These are phyloP conservation scores for Oreamnos americanus DNA, from an alignment of 2,113 vertebrate genomes.

Conservation along the genomic window DNA sequence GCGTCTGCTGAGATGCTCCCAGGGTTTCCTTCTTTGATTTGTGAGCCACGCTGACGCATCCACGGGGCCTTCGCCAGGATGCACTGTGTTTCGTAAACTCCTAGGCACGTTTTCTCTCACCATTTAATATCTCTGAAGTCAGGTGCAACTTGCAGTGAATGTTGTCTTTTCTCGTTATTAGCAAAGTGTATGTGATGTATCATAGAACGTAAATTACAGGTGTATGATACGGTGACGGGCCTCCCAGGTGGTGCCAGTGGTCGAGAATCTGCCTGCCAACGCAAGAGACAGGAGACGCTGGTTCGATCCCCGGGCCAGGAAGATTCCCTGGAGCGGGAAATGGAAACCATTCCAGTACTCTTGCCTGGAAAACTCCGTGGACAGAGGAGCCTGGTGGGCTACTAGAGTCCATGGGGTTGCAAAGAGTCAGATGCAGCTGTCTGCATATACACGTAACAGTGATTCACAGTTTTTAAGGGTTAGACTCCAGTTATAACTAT, in stretches of 20 bases:
- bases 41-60: accelerated
- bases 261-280: neutral
- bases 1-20: neutral
- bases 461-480: neutral
- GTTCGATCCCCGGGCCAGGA: neutral
- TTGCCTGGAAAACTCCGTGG: neutral
- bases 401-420: neutral
- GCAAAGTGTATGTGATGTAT: accelerated
- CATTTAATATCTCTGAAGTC: neutral
- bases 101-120: accelerated
- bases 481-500: neutral
- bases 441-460: accelerated
- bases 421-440: accelerated
- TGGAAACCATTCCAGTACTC: neutral
- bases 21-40: neutral
- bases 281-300: neutral
- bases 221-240: accelerated
- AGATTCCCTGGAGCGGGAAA: neutral
- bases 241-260: neutral
- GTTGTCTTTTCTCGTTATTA: neutral
- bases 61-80: accelerated
- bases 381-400: neutral
- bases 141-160: neutral
- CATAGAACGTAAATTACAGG: no score
- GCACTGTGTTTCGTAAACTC: accelerated